These are phyloP conservation scores for Odontomyia ornata DNA, from an alignment of 2,888 invertebrate species.

Conservation along the genomic window DNA sequence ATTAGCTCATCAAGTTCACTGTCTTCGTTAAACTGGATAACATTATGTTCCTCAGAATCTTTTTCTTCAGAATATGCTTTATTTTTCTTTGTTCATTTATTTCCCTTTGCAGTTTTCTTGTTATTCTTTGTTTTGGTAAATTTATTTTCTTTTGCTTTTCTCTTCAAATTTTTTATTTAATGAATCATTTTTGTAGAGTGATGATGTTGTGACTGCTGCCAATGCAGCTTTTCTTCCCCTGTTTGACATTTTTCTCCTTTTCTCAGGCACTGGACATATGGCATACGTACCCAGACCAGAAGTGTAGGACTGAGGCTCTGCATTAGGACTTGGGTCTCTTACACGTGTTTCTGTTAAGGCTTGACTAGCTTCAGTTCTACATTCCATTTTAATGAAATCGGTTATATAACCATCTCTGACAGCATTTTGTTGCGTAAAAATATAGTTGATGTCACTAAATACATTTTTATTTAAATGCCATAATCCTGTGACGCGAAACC, in stretches of 20 bases:
- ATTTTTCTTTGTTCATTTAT: neutral
- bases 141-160: neutral
- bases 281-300: too few species aligned
- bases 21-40: neutral
- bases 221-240: neutral
- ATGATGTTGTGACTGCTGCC: neutral
- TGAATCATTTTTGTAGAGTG: too few species aligned
- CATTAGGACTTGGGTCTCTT: too few species aligned
- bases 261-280: too few species aligned
- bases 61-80: too few species aligned
- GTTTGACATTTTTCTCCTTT: too few species aligned
- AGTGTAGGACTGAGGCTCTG: too few species aligned
- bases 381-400: neutral
- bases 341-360: too few species aligned
- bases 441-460: slow-evolving; percentile 37
- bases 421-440: neutral
- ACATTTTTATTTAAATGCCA: slow-evolving; percentile 53
- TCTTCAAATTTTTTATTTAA: neutral
- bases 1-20: neutral
- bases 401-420: neutral
- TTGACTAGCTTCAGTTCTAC: neutral
- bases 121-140: too few species aligned
- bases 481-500: slow-evolving; percentile 53
- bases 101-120: too few species aligned
- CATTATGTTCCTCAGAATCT: too few species aligned